phyloP scores from a whole-genome alignment of 2,888 invertebrate species.

The Agonopterix alstromeriana region DNA sequence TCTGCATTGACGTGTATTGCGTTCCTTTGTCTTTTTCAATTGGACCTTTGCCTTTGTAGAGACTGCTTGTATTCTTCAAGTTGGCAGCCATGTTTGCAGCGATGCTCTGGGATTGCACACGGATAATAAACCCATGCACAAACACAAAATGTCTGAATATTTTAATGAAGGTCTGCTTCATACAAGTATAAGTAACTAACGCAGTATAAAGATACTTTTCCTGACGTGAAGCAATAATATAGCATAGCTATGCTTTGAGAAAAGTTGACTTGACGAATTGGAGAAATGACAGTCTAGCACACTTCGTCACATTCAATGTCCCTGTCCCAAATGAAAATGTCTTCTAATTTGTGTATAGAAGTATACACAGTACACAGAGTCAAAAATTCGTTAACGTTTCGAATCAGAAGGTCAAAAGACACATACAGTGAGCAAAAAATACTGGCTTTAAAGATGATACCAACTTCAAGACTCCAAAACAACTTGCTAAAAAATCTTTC shows the following conservation, averaged over 20 bases:
- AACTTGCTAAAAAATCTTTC: not conserved
- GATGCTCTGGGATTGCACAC: slow-evolving; percentile 13
- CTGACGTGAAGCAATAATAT: slow-evolving; percentile 2
- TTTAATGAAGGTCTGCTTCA: slow-evolving; percentile 24
- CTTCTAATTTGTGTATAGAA: no score
- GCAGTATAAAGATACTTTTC: not conserved
- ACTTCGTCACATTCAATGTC: no score
- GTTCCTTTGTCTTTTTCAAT: slow-evolving; percentile 18
- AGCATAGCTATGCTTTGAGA: not conserved
- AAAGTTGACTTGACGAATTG: no score
- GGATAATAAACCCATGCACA: slow-evolving; percentile 20
- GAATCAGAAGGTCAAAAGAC: no score
- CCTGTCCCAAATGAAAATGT: no score
- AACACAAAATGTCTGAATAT: slow-evolving; percentile 24
- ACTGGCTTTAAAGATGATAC: no score
- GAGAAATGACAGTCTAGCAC: no score
- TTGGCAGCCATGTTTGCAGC: slow-evolving; percentile 23
- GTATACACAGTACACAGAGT: no score
- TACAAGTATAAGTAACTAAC: slow-evolving; percentile 6
- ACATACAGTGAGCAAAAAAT: no score
- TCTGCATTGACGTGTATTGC: slow-evolving; percentile 26
- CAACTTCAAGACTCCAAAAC: no score
- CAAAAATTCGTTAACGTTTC: no score
- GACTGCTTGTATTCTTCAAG: slow-evolving; percentile 13
- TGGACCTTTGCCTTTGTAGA: slow-evolving; percentile 2